Base-by-base conservation (phyloP, 2,113 vertebrate genomes). In the Siniperca chuatsi region DNA sequence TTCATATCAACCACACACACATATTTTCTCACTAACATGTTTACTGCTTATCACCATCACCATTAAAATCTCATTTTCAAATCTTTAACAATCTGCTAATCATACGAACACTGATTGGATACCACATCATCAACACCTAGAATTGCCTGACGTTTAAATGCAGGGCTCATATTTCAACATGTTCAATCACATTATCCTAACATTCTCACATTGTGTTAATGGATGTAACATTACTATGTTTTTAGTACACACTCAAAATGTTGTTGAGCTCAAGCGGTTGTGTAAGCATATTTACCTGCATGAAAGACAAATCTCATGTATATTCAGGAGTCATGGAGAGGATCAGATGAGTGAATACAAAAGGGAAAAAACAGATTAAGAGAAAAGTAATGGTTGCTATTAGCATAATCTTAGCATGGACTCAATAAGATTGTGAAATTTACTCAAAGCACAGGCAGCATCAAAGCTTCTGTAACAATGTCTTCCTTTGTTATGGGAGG, bases 241-340 rank as follows among this genome's bases (percentile, higher is more conserved):
- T 83, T 86, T 8, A 58, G 40, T 81, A 55, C 33, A 68, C 62
- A n/a, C 67, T 82, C 44, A 68, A 50, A 69, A 61, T 70, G 60
- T 70, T 82, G 64, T 68, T 57, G 50, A 40, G 60, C n/a, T 77
- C 15, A 25, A 75, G 44, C 33, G 21, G 60, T 78, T 82, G 50
- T 65, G 44, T 68, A 81, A 84, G 85, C 76, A 76, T 74, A 75
- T 88, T 89, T 89, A 86, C 79, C 75, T 78, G 52, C 52, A 16
- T 54, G 60, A 66, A 76, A 84, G 66, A 70, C 10, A 65, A 64
- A 84, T 71, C 67, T 80, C 88, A 84, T 91, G 78, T 85, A 92
- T 92, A 94, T 93, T 92, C 75, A 91, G 42, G 76, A 75, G 40
- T 75, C 65, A 20, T 33, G 57, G 70, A 65, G 60, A 70, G 29